Evolutionary conservation across 2,113 vertebrate genomes (phyloP).

Genomic region (Melospiza melodia): DNA sequence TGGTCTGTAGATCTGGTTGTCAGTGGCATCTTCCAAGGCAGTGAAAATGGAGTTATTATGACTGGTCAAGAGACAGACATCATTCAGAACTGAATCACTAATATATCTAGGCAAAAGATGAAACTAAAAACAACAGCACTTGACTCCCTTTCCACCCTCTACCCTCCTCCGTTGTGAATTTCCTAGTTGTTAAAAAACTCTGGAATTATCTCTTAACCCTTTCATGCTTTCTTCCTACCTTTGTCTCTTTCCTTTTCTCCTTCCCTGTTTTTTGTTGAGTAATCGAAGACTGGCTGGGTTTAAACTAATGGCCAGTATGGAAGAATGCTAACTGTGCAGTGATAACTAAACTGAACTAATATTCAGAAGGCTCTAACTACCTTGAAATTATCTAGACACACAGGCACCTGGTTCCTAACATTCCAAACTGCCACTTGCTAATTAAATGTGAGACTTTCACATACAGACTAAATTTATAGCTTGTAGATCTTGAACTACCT

Average conservation of each 20-base stretch:
- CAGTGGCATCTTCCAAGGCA: neutral
- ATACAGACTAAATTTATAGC: neutral
- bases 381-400: neutral
- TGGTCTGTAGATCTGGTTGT: neutral
- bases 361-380: neutral
- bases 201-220: neutral
- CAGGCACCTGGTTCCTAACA: neutral
- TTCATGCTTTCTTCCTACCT: neutral
- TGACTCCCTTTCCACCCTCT: fast-evolving
- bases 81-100: neutral
- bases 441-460: neutral
- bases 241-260: neutral
- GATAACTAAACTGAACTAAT: neutral
- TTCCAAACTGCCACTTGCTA: neutral
- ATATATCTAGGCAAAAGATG: neutral
- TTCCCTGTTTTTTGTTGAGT: neutral
- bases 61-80: neutral
- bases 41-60: neutral
- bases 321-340: neutral
- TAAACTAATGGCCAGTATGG: neutral
- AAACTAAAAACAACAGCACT: neutral
- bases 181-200: neutral
- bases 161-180: fast-evolving
- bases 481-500: neutral
- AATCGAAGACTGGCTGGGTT: neutral